These are phyloP conservation scores for Chrysocyon brachyurus DNA, from an alignment of 2,797 vertebrate species.

Conservation along the genomic window DNA sequence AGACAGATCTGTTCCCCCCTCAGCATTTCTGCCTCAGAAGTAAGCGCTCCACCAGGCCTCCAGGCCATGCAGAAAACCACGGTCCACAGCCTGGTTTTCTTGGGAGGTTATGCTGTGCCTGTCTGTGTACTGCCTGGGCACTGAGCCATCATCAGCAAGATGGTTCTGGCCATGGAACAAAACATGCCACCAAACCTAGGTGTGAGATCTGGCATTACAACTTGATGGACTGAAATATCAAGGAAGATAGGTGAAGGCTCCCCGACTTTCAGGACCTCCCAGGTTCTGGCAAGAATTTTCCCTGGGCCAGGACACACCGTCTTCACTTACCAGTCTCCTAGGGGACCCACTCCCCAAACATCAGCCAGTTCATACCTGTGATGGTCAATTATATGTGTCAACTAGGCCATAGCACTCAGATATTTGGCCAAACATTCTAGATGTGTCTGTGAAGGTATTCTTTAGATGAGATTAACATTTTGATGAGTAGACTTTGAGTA, in stretches of 20 bases:
- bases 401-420: not conserved
- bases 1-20: not conserved
- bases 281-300: not conserved
- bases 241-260: not conserved
- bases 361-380: not conserved
- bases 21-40: not conserved
- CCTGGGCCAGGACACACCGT: accelerated
- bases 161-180: not conserved
- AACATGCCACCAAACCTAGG: not conserved
- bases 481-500: not conserved
- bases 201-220: not conserved
- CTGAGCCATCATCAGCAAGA: not conserved
- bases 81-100: not conserved
- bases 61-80: not conserved
- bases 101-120: not conserved
- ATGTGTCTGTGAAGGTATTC: not conserved
- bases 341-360: not conserved
- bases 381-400: not conserved
- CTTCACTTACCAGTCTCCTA: not conserved
- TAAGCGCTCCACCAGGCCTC: not conserved
- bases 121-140: not conserved
- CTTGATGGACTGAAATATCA: not conserved
- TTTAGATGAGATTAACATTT: not conserved
- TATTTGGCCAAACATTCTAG: not conserved
- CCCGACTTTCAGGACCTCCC: not conserved